phyloP scores from a whole-genome alignment of 2,888 invertebrate species.

The Brenthis daphne region DNA sequence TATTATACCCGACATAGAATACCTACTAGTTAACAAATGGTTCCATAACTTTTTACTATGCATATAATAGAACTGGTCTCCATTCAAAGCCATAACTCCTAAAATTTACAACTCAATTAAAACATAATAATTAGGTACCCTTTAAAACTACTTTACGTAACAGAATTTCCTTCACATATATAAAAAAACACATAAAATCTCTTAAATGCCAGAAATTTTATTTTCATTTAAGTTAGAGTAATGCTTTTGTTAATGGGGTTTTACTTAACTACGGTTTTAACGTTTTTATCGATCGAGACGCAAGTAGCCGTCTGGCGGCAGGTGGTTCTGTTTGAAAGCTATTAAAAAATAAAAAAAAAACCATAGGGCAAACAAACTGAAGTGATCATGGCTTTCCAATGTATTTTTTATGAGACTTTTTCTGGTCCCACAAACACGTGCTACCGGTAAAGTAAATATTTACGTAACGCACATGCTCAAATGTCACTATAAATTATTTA shows the following conservation, averaged over 20 bases:
- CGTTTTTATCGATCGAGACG: slow-evolving; percentile 56
- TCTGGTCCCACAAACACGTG: slow-evolving; percentile 63
- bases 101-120: slow-evolving; percentile 49
- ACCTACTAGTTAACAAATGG: background rate
- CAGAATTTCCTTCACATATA: slow-evolving; percentile 11
- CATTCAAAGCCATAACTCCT: slow-evolving; percentile 30
- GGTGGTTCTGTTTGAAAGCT: slow-evolving; percentile 47
- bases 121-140: slow-evolving; percentile 44
- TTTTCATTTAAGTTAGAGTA: slow-evolving; percentile 21
- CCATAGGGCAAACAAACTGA: slow-evolving; percentile 41
- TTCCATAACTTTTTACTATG: slow-evolving; percentile 10
- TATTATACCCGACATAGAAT: background rate
- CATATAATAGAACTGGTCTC: background rate
- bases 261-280: slow-evolving; percentile 57
- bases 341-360: slow-evolving; percentile 43
- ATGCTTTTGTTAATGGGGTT: slow-evolving; percentile 66
- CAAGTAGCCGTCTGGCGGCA: slow-evolving; percentile 48
- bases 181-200: slow-evolving; percentile 25
- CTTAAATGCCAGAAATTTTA: slow-evolving; percentile 7
- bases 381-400: slow-evolving; percentile 54
- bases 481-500: slow-evolving; percentile 57
- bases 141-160: background rate
- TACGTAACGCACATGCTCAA: slow-evolving; percentile 44
- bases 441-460: slow-evolving; percentile 57
- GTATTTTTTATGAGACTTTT: slow-evolving; percentile 47